These are phyloP conservation scores for Sipha flava DNA, from an alignment of 1,140 invertebrate species.

Conservation along the genomic window DNA sequence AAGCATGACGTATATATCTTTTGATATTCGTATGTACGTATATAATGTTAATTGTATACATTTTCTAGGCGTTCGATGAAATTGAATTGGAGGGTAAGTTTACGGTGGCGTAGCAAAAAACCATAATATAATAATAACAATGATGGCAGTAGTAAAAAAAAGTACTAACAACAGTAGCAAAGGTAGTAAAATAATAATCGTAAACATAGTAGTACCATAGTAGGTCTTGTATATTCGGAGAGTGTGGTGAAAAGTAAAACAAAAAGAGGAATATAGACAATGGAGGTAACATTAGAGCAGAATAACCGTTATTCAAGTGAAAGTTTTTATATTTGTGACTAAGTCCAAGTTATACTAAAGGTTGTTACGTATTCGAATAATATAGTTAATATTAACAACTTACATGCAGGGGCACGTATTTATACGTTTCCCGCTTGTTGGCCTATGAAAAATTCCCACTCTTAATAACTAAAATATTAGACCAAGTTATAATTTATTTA, in stretches of 20 bases:
- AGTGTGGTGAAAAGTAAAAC: slow-evolving; percentile 10
- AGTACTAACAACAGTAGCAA: background rate
- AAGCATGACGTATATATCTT: background rate
- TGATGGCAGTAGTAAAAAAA: slow-evolving; percentile 6
- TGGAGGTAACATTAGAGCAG: background rate
- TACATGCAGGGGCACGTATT: background rate
- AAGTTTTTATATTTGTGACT: background rate
- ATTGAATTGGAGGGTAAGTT: background rate
- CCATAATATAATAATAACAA: slow-evolving; percentile 11
- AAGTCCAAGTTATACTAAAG: background rate
- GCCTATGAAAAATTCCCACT: no score
- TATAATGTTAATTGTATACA: background rate
- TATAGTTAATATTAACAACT: no score
- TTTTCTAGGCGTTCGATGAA: background rate
- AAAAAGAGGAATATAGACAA: background rate
- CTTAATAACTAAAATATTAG: no score
- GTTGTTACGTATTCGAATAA: no score
- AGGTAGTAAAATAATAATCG: slow-evolving; percentile 10
- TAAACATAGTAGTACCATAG: background rate
- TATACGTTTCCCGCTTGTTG: background rate
- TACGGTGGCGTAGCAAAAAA: background rate
- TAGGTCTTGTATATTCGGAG: background rate
- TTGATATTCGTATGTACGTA: background rate
- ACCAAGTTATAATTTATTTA: no score
- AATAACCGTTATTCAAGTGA: slow-evolving; percentile 3